A percentile compares a stretch with the other conserved stretches of the same genome.
Conservation (phyloP, 2,797 vertebrate genomes). For the Lycodopsis pacificus region DNA sequence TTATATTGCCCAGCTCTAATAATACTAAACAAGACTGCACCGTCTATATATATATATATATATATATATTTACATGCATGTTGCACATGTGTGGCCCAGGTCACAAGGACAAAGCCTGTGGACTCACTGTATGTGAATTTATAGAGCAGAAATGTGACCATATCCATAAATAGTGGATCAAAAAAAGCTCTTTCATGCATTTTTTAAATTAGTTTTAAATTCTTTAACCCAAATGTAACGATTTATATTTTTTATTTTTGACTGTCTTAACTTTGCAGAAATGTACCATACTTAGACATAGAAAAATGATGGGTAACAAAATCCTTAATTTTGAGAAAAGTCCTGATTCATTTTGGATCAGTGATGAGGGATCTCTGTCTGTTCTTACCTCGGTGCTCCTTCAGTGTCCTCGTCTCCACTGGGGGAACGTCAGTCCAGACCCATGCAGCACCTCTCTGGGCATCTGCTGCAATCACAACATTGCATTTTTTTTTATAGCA, state of each 20-base stretch:
- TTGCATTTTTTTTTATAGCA: conserved; percentile 80
- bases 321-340: neutral
- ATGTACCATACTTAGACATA: neutral
- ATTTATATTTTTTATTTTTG: neutral
- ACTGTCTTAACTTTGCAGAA: neutral
- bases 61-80: neutral
- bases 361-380: neutral
- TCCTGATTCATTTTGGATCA: neutral
- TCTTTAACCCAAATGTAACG: neutral
- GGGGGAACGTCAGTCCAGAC: conserved; percentile 48
- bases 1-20: neutral
- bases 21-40: neutral
- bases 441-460: conserved; percentile 60
- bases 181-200: neutral
- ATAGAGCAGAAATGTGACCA: neutral
- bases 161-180: neutral
- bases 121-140: neutral
- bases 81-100: neutral
- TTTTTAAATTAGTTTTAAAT: neutral
- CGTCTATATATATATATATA: too few species aligned
- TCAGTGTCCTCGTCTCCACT: conserved; percentile 48
- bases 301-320: neutral
- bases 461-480: conserved; percentile 77
- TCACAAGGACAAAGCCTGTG: neutral
- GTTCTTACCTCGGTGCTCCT: conserved; percentile 75